Evolutionary conservation across 2,888 invertebrate genomes (phyloP), one percentile per base, ranked within the genome.

Genomic region (Stratiomys singularior): DNA sequence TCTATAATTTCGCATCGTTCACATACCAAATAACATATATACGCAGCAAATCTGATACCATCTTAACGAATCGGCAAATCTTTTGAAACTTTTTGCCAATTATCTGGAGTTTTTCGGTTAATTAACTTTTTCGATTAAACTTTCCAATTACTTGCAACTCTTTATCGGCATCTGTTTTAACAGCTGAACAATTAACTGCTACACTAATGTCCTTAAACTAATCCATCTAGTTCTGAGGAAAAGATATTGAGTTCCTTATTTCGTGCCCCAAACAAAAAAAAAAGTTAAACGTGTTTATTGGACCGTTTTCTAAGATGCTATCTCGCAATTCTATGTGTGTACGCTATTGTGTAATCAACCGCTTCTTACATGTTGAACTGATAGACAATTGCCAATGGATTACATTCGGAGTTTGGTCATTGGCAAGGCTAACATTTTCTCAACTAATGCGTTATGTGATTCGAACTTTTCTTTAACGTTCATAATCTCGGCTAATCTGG

Each of bases 401-500:
- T 58, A 30, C 5, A 60, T 74, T 60, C 3, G 58, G 58, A 74
- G 30, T 74, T 74, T 60, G 60, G 37, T n/a, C 69, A 69, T 69
- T 69, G 30, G 23, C 46, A 21, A 21, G 11, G 37, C 37, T 37
- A 37, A 60, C 18, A 23, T 28, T 25, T 25, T 64, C 30, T 21
- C 46, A 71, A 23, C 11, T 23, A 46, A 27, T 25, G 46, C 7
- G 2, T 37, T 13, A 15, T 44, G 4, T 21, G 11, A 76, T 52
- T 28, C 27, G 44, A 76, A 56, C 44, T 76, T 67, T 69, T 64
- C 66, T 46, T 76, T 37, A 52, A 52, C 66, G 58, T 13, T 64
- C 72, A 21, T 77, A 77, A 77, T 79, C 76, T 63, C 25, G 27
- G 66, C 77, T 79, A 79, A 79, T 79, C 77, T 77, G 58, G 37